A percentile compares a stretch with the other conserved stretches of the same genome.
Conservation (phyloP, 2,797 vertebrate species). For the Tragelaphus oryx region DNA sequence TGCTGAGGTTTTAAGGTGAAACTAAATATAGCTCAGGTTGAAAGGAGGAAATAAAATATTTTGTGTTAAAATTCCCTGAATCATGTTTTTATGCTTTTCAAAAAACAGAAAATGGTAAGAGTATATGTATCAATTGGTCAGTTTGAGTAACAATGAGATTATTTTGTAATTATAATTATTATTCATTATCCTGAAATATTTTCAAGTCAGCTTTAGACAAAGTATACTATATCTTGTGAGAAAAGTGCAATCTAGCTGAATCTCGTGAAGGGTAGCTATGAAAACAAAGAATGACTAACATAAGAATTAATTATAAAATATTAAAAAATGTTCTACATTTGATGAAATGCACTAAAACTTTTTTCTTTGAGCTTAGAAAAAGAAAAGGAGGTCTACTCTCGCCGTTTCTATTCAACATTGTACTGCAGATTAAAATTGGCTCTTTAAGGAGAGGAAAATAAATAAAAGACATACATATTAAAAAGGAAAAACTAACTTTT, state of each 20-base stretch:
- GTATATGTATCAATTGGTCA: not conserved
- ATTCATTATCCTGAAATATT: not conserved
- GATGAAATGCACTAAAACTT: not conserved
- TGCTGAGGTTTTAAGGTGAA: not conserved
- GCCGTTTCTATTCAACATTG: not conserved
- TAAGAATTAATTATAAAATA: not conserved
- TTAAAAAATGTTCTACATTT: not conserved
- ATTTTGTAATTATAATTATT: not conserved
- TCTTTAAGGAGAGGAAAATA: not conserved
- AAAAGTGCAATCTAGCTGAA: not conserved
- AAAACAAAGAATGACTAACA: not conserved
- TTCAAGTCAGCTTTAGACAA: not conserved
- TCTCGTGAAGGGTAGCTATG: not conserved
- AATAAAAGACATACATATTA: not conserved
- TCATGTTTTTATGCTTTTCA: not conserved
- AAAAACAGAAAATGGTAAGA: not conserved
- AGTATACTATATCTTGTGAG: not conserved
- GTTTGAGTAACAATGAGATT: not conserved
- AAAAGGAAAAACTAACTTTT: not conserved
- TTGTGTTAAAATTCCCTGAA: not conserved
- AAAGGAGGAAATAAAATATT: not conserved
- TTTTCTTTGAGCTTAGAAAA: not conserved
- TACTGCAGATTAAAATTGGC: not conserved
- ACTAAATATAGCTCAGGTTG: not conserved
- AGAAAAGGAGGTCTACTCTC: not conserved